phyloP scores from a whole-genome alignment of 2,888 invertebrate genomes.

The Brassicogethes aeneus region DNA sequence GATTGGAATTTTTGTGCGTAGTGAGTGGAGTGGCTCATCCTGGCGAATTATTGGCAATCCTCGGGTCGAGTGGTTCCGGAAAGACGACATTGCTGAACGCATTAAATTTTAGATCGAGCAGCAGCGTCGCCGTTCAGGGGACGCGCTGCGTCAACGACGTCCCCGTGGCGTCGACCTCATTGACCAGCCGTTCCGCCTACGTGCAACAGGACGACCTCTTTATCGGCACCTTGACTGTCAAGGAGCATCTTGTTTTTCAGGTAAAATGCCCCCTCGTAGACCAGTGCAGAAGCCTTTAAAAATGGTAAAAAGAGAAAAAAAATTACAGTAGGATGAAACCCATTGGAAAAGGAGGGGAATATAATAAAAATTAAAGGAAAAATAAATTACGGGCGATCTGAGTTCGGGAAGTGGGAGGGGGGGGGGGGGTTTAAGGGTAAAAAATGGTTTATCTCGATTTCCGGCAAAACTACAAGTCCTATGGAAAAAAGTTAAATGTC shows the following conservation, averaged over 20 bases:
- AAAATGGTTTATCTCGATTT: too few species aligned
- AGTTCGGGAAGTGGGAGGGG: too few species aligned
- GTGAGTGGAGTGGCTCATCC: constrained; percentile 78
- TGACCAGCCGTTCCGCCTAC: constrained; percentile 76
- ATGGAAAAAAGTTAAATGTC: too few species aligned
- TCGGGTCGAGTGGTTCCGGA: constrained; percentile 89
- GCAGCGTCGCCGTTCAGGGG: constrained; percentile 56
- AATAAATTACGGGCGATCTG: too few species aligned
- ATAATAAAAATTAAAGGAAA: too few species aligned
- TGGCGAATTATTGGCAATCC: constrained; percentile 76
- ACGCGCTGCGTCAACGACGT: constrained; percentile 63
- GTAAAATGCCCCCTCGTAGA: constrained; percentile 34
- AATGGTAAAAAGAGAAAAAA: too few species aligned
- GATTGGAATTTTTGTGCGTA: constrained; percentile 40
- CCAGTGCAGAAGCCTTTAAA: background rate
- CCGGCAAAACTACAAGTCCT: too few species aligned
- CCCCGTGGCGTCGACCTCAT: constrained; percentile 59
- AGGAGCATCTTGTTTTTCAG: constrained; percentile 83
- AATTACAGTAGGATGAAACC: too few species aligned
- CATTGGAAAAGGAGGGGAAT: too few species aligned
- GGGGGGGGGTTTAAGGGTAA: too few species aligned
- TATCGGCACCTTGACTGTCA: constrained; percentile 80
- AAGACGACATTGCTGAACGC: constrained; percentile 91
- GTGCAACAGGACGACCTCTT: constrained; percentile 93
- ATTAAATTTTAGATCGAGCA: constrained; percentile 70